Base-by-base conservation (phyloP, 2,888 invertebrate genomes). In the Saturnia pavonia region DNA sequence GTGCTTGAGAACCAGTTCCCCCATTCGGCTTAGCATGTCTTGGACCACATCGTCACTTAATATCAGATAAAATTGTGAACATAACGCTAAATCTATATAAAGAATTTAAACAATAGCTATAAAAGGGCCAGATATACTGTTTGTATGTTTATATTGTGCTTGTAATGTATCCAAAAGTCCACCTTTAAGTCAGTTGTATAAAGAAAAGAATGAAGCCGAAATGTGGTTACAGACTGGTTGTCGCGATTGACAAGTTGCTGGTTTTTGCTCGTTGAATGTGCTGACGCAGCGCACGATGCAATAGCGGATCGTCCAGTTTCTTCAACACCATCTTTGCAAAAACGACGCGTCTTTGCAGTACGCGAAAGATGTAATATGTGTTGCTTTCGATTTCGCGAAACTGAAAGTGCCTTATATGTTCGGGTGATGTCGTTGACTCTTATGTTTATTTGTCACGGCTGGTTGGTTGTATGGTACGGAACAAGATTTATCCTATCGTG, bases 321-420 rank as follows among this genome's bases (percentile, higher is more conserved):
- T 91, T 89, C 83, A 82, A 82, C 83, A 87, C 86, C 85, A 87
- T 88, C 85, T 89, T 88, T 79, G 89, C 87, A 78, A 90, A 92
- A 91, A 89, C 89, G 85, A 86, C 85, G 84, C 85, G 82, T 79
- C 79, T 85, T n/a, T 82, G 82, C 82, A 82, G 75, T 81, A 82
- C 82, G 84, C 86, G 81, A 85, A 87, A 88, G 89, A 89, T 86
- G 85, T 90, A 25, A 40, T 65, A 84, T 88, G 85, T 82, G 86
- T 84, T 75, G 88, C 91, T 93, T 92, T 94, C 93, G 86, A 88
- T 93, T 92, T 92, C 90, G 87, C 85, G 92, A 93, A 93, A 94
- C 90, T 87, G 92, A 94, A 91, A 93, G 94, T 91, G 87, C 79
- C 82, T 83, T 85, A 83, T 89, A 91, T 91, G 93, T 93, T 92